Base-by-base conservation (phyloP, 2,113 vertebrate genomes). In the Melanotaenia duboulayi region DNA sequence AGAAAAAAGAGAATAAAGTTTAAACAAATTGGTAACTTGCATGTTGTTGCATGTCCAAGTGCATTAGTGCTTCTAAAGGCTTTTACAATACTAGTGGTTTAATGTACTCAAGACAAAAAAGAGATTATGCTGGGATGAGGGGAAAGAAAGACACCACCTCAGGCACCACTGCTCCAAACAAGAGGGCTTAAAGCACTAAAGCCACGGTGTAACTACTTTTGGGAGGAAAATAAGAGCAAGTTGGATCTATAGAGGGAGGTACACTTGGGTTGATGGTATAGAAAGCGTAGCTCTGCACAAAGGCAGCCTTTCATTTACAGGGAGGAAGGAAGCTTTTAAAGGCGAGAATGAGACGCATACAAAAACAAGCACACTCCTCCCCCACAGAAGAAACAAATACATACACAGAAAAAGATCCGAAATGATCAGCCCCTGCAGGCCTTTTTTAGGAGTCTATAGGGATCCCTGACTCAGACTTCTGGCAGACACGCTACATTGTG, bases 51-150 rank as follows among this genome's bases (percentile, higher is more conserved):
- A 60, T 17, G 66, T 46, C 24, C 46, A 59, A 59, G 72, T 72
- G 65, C 76, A 81, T 84, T 69, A 86, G 83, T 17, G 63, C 49
- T 62, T 65, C 65, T 76, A 75, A 25, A n/a, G 46, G 49, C 72
- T 67, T 50, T 57, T 22, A 23, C 20, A 55, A n/a, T 17, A 59
- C 61, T 44, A 55, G 68, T 22, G 51, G 56, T 58, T 81, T 63
- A 83, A 87, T 84, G 71, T 71, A 69, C n/a, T 14, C 66, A 42
- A 83, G 61, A 88, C 71, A 86, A 84, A 84, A 74, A 54, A 71
- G 10, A 78, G 66, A 81, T 86, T 71, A 85, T 39, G 22, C 25
- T 40, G 35, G 37, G 40, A 71, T 55, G 56, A 39, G 20, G 48
- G 39, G 20, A 11, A 63, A 67, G 23, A 51, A 37, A 74, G 51